Evolutionary conservation across 2,797 vertebrate species (phyloP).

Genomic region (Pseudochromis fuscus): DNA sequence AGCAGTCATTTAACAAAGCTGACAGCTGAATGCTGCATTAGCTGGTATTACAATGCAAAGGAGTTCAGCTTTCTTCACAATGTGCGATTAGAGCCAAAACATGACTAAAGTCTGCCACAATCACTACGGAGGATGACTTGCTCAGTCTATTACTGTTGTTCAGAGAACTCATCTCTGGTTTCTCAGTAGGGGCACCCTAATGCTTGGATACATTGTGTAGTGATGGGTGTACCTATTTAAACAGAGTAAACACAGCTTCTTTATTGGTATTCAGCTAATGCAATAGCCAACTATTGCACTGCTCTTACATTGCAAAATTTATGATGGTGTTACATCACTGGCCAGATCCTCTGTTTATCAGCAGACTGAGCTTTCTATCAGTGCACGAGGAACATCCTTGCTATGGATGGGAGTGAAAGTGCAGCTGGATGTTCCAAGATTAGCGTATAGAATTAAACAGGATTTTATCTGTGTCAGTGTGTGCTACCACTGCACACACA

Average conservation of each 20-base stretch:
- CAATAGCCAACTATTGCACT: conserved; percentile 18
- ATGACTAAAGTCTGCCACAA: conserved; percentile 39
- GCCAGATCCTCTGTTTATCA: conserved; percentile 34
- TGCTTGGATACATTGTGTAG: conserved; percentile 10
- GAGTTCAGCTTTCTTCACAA: conserved; percentile 36
- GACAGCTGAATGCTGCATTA: conserved; percentile 29
- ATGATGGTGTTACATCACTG: conserved; percentile 46
- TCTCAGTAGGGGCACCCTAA: conserved; percentile 26
- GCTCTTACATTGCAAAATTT: conserved; percentile 21
- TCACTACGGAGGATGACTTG: conserved; percentile 22
- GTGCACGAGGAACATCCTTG: conserved; percentile 38
- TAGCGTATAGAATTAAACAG: conserved; percentile 74
- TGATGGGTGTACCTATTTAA: conserved; percentile 1
- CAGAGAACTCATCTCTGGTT: conserved; percentile 24
- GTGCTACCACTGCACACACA: conserved; percentile 10
- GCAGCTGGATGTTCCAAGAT: conserved; percentile 73
- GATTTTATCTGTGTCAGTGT: conserved; percentile 72
- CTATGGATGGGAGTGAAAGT: conserved; percentile 42
- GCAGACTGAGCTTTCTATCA: conserved; percentile 43
- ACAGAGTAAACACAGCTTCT: conserved; percentile 14
- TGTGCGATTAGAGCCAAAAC: conserved; percentile 43
- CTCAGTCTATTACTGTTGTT: conserved; percentile 35
- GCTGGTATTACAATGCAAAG: conserved; percentile 34
- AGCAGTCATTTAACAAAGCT: conserved; percentile 33
- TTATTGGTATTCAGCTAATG: conserved; percentile 18